These are phyloP conservation scores for Gambelia wislizenii DNA, from an alignment of 2,797 vertebrate species.

Conservation along the genomic window DNA sequence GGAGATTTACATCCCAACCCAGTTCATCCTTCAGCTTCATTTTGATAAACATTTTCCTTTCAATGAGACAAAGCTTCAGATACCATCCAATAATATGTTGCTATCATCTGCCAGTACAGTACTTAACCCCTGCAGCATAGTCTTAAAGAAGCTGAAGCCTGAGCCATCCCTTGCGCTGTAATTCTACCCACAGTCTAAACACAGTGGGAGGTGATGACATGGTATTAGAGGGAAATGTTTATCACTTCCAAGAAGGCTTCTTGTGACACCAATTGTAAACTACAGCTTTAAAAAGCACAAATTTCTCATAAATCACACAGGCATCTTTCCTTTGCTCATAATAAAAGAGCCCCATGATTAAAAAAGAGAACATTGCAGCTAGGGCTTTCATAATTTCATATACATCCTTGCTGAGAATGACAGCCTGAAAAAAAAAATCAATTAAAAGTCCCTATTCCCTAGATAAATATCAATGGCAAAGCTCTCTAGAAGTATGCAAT, in stretches of 20 bases:
- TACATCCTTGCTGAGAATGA: conserved; percentile 3
- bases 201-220: neutral
- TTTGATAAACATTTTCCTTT: neutral
- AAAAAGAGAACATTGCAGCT: conserved; percentile 2
- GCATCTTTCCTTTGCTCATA: neutral
- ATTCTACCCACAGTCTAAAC: neutral
- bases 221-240: neutral
- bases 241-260: neutral
- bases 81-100: neutral
- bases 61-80: neutral
- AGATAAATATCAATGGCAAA: conserved; percentile 56
- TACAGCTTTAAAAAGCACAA: neutral
- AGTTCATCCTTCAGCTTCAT: no score
- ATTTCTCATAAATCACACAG: neutral
- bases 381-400: conserved; percentile 35
- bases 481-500: conserved; percentile 30
- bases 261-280: conserved; percentile 7
- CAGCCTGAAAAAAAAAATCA: conserved; percentile 5
- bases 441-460: conserved; percentile 33
- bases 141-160: neutral
- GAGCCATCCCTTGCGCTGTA: neutral
- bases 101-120: neutral
- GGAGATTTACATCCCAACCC: no score
- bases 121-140: neutral
- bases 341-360: neutral